Conservation (phyloP, 2,797 vertebrate genomes). For the Oryzias sinensis region DNA sequence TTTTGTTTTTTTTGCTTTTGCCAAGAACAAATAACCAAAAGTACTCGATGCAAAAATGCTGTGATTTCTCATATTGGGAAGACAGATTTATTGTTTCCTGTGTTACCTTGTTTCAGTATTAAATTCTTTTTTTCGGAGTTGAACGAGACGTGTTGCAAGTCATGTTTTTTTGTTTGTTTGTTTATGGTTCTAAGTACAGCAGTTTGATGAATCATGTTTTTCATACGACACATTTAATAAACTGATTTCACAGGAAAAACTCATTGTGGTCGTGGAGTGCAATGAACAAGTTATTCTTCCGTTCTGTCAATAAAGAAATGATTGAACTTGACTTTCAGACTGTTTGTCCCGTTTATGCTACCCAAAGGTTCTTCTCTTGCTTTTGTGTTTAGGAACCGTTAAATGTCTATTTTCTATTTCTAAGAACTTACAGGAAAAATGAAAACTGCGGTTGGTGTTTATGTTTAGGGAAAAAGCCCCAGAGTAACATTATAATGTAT, state of each 20-base stretch:
- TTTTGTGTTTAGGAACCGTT: no score
- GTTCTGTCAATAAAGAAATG: conserved; percentile 70
- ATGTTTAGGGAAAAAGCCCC: no score
- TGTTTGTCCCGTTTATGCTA: no score
- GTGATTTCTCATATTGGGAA: conserved; percentile 89
- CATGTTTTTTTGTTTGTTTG: conserved; percentile 62
- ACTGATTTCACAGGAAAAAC: conserved; percentile 65
- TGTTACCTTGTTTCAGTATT: conserved; percentile 82
- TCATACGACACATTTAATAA: conserved; percentile 76
- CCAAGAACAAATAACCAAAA: conserved; percentile 73
- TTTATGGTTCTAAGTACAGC: conserved; percentile 68
- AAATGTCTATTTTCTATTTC: no score
- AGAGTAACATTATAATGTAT: no score
- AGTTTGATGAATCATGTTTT: conserved; percentile 70
- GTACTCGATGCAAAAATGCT: conserved; percentile 76
- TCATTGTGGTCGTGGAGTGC: conserved; percentile 73
- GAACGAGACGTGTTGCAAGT: conserved; percentile 70
- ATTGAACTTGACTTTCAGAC: conserved; percentile 17
- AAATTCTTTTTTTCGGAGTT: conserved; percentile 75
- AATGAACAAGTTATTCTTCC: conserved; percentile 66
- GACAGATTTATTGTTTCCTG: conserved; percentile 74
- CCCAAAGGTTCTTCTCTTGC: no score
- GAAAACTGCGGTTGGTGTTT: no score
- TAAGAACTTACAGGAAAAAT: no score
- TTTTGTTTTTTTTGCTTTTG: conserved; percentile 45